Evolutionary conservation across 2,888 invertebrate genomes (phyloP), one percentile per base, ranked within the genome.

Genomic region (Melinopterus prodromus): DNA sequence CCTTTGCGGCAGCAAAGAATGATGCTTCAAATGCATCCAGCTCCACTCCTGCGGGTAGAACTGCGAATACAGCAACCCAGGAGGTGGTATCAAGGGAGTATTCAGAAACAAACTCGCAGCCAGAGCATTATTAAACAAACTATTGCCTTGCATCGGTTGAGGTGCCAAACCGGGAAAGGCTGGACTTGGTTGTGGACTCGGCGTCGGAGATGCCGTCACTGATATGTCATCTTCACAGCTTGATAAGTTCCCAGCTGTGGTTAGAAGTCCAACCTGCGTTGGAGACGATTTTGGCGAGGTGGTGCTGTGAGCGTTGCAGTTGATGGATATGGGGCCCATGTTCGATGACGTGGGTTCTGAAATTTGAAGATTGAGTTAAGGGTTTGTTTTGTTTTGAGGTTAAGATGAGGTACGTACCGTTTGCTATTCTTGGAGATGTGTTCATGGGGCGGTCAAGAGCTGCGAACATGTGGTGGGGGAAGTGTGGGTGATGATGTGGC

Each of bases 51-150:
- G 93, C 78, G 93, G 93, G 86, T 95, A 95, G 0, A 95, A 90
- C 85, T 95, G 95, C 0, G 94, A 94, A 86, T 95, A 95, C 6
- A 95, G 88, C 95, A 95, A 95, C 69, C 94, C 94, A 6, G 95
- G 95, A 0, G 95, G 94, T 0, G 95, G 95, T 81, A 95, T 88
- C 14, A 95, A 89, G 0, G 95, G 95, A 5, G 94, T 92, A 86
- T 95, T 95, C 69, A 95, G 90, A 86, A 95, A 95, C 77, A 95
- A 89, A 87, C 94, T 94, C 0, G 94, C 94, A 0, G 94, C 94
- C 84, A 92, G 84, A 2, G 92, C 92, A 70, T 91, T 91, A 87
- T 92, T 92, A 83, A 92, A 91, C 76, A 90, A 87, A 82, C 86
- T 90, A 85, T 85, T 88, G 82, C 86, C 87, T 81, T 88, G 89